Conservation (phyloP, 2,113 vertebrate species). For the Mastomys coucha region DNA sequence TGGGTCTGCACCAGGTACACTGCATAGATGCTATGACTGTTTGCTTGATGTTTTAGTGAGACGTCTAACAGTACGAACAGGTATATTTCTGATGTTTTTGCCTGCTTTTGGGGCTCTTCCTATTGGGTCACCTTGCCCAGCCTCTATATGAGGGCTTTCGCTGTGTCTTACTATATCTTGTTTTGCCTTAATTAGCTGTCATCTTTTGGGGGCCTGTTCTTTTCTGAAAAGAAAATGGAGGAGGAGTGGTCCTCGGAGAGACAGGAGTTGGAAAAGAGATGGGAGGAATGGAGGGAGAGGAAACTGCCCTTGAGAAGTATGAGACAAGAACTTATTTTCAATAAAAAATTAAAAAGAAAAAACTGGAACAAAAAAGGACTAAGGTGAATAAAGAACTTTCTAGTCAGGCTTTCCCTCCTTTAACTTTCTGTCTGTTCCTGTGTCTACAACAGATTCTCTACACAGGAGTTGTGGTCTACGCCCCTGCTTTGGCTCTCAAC, state of each 20-base stretch:
- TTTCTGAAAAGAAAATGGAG: not conserved
- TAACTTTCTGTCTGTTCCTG: not conserved
- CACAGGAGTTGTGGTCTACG: constrained; percentile 91
- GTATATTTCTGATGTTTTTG: not conserved
- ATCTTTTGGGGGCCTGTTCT: not conserved
- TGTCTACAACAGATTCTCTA: constrained; percentile 89
- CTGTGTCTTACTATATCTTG: not conserved
- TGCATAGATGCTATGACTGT: not conserved
- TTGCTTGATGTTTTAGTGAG: not conserved
- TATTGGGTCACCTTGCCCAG: not conserved
- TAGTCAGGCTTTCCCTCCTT: not conserved
- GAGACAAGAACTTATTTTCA: not conserved
- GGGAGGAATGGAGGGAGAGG: not conserved
- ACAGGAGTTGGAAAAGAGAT: not conserved
- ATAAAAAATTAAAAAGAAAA: not conserved
- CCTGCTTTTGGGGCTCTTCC: not conserved
- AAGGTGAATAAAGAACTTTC: not conserved
- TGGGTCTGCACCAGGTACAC: not conserved
- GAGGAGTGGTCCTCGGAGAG: not conserved
- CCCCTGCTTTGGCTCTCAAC: constrained; percentile 92
- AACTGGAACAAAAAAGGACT: not conserved
- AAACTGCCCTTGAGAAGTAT: not conserved
- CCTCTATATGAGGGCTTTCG: not conserved
- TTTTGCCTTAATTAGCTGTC: not conserved
- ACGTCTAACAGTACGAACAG: not conserved